phyloP scores from a whole-genome alignment of 2,888 invertebrate genomes.

The Silvanus unidentatus region DNA sequence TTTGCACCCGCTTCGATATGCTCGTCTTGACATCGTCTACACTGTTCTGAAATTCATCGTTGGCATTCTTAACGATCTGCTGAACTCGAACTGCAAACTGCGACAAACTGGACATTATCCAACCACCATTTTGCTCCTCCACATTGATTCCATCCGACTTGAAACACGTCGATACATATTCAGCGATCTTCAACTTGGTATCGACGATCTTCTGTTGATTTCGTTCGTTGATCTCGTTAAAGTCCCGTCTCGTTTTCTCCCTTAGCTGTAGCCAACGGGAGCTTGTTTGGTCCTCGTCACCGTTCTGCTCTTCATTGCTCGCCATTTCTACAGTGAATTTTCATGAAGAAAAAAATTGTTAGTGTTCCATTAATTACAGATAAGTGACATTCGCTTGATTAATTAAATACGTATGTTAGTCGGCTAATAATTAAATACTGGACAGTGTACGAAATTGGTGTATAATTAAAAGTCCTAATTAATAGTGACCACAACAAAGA shows the following conservation, averaged over 20 bases:
- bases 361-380: too few species aligned
- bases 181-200: neutral
- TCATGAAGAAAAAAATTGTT: too few species aligned
- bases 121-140: neutral
- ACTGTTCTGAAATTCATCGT: neutral
- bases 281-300: too few species aligned
- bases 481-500: too few species aligned
- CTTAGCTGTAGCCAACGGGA: neutral
- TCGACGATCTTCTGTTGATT: neutral
- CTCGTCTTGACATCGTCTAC: neutral
- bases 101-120: neutral
- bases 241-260: constrained; percentile 1
- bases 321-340: too few species aligned
- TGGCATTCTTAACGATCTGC: neutral
- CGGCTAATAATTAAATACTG: too few species aligned
- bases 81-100: neutral
- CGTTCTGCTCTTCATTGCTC: too few species aligned
- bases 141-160: neutral
- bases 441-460: too few species aligned
- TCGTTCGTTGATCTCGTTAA: neutral
- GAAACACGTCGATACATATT: neutral
- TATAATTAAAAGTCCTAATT: too few species aligned
- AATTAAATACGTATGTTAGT: too few species aligned
- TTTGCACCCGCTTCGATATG: neutral
- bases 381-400: too few species aligned